phyloP scores from a whole-genome alignment of 2,113 vertebrate genomes.

The Vimba vimba region DNA sequence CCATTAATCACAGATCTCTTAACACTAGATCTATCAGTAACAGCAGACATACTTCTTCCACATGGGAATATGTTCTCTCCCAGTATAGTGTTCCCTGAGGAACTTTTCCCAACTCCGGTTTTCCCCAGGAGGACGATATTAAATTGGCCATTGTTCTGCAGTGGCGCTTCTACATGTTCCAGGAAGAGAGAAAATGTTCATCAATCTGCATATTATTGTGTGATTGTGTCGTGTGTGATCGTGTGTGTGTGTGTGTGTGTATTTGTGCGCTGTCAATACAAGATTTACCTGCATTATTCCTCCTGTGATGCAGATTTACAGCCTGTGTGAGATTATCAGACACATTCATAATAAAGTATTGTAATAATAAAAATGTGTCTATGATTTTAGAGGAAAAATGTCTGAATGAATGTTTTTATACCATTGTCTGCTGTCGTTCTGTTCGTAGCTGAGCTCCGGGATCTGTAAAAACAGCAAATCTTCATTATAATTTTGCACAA shows the following conservation, averaged over 20 bases:
- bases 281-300: neutral
- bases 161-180: neutral
- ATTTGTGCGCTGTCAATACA: neutral
- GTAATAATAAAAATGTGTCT: neutral
- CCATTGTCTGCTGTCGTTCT: neutral
- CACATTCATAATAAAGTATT: neutral
- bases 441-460: neutral
- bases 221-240: too few relatives aligned
- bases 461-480: neutral
- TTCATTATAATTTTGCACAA: neutral
- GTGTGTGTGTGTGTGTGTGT: too few relatives aligned
- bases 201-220: neutral
- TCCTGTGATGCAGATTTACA: neutral
- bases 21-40: neutral
- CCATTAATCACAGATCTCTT: neutral
- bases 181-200: neutral
- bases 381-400: neutral
- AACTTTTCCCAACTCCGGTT: conserved; percentile 30
- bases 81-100: conserved; percentile 25
- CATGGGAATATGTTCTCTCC: neutral
- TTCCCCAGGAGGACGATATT: conserved; percentile 4
- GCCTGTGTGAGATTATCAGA: neutral
- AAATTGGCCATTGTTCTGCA: neutral
- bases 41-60: neutral
- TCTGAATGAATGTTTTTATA: neutral